A percentile compares a stretch with the other conserved stretches of the same genome.
Conservation (phyloP, 2,113 vertebrate species). For the Paramisgurnus dabryanus region DNA sequence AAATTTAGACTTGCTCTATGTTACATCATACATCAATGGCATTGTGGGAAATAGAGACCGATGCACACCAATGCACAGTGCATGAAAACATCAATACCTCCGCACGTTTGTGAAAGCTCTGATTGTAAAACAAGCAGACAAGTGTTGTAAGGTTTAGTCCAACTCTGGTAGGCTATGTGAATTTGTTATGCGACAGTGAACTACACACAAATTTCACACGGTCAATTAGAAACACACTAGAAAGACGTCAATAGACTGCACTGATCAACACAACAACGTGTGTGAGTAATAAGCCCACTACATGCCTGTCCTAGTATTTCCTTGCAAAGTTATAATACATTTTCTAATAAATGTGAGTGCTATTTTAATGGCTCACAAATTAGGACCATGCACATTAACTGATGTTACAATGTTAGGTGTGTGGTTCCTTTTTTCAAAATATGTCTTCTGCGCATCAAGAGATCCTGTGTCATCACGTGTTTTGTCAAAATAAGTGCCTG, state of each 20-base stretch:
- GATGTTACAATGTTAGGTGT: too few relatives aligned
- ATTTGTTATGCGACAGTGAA: constrained; percentile 4
- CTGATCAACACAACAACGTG: constrained; percentile 8
- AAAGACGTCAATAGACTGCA: constrained; percentile 26
- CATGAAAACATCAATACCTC: constrained; percentile 19
- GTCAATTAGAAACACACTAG: constrained; percentile 37
- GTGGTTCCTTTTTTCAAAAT: too few relatives aligned
- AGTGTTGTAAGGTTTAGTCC: constrained; percentile 7
- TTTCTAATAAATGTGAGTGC: too few relatives aligned
- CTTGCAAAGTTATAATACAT: too few relatives aligned
- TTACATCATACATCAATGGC: background rate
- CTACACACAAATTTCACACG: constrained; percentile 12
- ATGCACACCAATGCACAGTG: background rate
- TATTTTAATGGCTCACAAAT: too few relatives aligned
- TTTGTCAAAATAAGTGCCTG: too few relatives aligned
- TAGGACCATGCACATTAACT: too few relatives aligned
- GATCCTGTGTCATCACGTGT: too few relatives aligned
- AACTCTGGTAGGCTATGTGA: constrained; percentile 3
- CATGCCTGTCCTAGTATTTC: too few relatives aligned
- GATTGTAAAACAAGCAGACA: constrained; percentile 24
- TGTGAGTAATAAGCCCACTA: too few relatives aligned
- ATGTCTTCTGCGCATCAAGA: too few relatives aligned
- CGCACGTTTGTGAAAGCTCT: background rate
- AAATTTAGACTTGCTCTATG: background rate
- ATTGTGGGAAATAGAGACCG: background rate